A percentile compares a stretch with the other conserved stretches of the same genome.
phyloP scores from a whole-genome alignment of 2,888 invertebrate genomes.

The Xiphydria camelus region DNA sequence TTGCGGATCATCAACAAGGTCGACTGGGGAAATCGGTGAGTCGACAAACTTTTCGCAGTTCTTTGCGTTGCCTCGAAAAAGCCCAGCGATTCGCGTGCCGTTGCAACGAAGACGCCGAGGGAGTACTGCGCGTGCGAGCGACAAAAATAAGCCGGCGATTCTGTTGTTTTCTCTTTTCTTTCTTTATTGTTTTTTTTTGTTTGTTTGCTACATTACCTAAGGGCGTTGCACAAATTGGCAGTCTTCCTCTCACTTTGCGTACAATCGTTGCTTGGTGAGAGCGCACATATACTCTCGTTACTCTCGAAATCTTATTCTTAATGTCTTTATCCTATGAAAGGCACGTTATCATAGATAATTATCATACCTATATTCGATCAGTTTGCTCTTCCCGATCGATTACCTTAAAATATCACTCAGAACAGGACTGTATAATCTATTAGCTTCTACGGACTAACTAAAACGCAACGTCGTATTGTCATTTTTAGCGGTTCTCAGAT shows the following conservation, averaged over 20 bases:
- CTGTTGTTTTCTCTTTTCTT: too few relatives aligned
- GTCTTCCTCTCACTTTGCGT: conserved; percentile 40
- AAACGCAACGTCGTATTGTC: too few relatives aligned
- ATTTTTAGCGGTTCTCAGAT: too few relatives aligned
- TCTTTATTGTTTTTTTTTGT: conserved; percentile 5
- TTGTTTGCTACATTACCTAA: conserved; percentile 7
- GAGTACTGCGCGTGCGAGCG: too few relatives aligned
- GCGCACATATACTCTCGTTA: not conserved
- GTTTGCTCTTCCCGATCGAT: conserved; percentile 14
- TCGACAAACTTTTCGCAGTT: conserved; percentile 41
- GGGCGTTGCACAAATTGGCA: conserved; percentile 38
- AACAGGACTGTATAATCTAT: conserved; percentile 30
- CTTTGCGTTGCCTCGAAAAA: conserved; percentile 12
- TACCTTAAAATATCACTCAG: conserved; percentile 47
- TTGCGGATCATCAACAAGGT: conserved; percentile 87
- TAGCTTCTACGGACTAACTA: too few relatives aligned
- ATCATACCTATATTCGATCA: conserved; percentile 22
- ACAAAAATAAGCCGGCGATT: too few relatives aligned
- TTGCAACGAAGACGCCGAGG: too few relatives aligned
- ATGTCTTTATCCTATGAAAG: conserved; percentile 36
- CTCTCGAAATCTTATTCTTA: conserved; percentile 15
- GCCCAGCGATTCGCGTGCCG: conserved; percentile 21
- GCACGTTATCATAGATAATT: conserved; percentile 34
- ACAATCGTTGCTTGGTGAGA: not conserved
- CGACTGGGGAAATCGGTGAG: conserved; percentile 96